Base-by-base conservation (phyloP, 2,888 invertebrate species). In the Temnothorax ravouxi region DNA sequence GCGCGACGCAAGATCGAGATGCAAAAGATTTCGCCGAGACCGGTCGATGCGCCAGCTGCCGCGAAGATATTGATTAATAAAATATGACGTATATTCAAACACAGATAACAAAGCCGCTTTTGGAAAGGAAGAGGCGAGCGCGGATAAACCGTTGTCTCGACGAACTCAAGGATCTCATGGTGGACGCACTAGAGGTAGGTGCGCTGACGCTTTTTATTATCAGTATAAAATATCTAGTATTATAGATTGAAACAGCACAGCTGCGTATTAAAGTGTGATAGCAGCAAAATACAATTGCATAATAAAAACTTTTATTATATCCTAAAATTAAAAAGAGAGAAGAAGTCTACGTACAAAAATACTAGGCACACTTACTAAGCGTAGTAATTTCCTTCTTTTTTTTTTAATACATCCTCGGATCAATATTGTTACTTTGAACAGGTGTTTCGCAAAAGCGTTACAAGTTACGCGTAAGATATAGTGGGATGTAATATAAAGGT, bases 131-230 rank as follows among this genome's bases (percentile, higher is more conserved):
- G 95, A 96, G 98, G 86, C 96, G 98, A 92, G 98, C 98, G 89
- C 96, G 98, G 95, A 98, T 98, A 96, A 98, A 98, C 95, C 97
- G 98, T 93, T 98, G 98, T 95, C 96, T 98, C 92, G 98, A 98
- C 95, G 98, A 98, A 93, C 96, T 98, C 82, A 98, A 98, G 95
- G 98, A 98, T 95, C 95, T 98, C 93, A 98, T 98, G 97, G 97
- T 98, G 95, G 96, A 97, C 91, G 97, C 98, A 54, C 96, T 98
- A 90, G 94, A 93, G 93, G 94, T 94, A 86, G 84, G 92, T 89
- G 67, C 9, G 9, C 38, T 50, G n/a, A 18, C 1, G 18, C 8
- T 59, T 61, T 47, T 47, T 56, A 56, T 76, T 25, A 5, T 6
- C n/a, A 9, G 4, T 44, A 64, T n/a, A 18, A 38, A 52, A 44